These are phyloP conservation scores for Mustela nigripes DNA, from an alignment of 2,113 vertebrate genomes.

Conservation along the genomic window DNA sequence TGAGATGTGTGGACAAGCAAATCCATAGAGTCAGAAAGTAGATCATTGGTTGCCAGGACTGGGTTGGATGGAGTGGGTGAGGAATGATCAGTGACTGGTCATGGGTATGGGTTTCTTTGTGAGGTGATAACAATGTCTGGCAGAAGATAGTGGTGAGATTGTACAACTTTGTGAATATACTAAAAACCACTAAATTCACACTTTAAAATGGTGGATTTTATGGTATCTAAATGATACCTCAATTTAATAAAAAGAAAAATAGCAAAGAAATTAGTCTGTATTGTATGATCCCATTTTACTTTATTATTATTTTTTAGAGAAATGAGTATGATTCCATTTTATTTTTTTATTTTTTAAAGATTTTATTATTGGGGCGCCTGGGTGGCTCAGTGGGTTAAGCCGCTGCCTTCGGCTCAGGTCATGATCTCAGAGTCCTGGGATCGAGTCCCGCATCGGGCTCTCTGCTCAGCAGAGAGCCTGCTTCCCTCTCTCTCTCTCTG, in stretches of 20 bases:
- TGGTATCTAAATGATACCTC: not conserved
- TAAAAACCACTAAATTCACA: not conserved
- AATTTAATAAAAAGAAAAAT: constrained; percentile 50
- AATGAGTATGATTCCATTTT: not conserved
- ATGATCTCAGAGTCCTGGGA: too few relatives aligned
- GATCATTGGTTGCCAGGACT: not conserved
- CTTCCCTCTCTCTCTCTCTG: too few relatives aligned
- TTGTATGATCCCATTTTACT: not conserved
- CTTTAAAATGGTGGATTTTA: constrained; percentile 9
- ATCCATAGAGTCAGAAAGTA: not conserved
- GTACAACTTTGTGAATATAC: not conserved
- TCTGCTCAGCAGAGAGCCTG: too few relatives aligned
- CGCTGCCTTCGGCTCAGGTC: too few relatives aligned
- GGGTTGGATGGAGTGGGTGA: not conserved
- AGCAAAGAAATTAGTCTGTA: not conserved
- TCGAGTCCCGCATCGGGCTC: too few relatives aligned
- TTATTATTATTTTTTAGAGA: not conserved
- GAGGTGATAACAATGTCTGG: not conserved
- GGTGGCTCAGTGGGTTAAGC: too few relatives aligned
- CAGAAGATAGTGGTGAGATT: not conserved
- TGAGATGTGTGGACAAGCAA: not conserved
- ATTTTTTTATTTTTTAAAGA: too few relatives aligned
- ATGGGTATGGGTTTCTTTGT: not conserved
- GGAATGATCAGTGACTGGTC: not conserved
- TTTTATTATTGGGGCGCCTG: too few relatives aligned